Evolutionary conservation across 1,140 invertebrate species (phyloP).

Genomic region (Augochlora pura): DNA sequence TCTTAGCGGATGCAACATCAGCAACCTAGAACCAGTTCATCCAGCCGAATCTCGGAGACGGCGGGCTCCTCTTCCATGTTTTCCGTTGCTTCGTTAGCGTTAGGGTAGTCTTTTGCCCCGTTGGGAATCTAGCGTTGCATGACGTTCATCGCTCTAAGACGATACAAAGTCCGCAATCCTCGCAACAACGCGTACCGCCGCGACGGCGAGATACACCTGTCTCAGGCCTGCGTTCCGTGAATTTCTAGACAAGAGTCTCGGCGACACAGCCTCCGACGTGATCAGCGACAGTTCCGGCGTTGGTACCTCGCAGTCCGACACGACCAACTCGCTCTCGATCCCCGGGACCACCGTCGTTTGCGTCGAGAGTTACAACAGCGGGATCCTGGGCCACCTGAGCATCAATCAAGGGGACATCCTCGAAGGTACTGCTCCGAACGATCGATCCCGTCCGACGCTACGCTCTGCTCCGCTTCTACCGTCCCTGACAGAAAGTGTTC

Average conservation of each 20-base stretch:
- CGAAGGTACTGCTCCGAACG: conserved; percentile 85
- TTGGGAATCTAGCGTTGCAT: conserved; percentile 49
- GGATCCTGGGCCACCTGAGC: conserved; percentile 87
- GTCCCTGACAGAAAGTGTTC: too few species aligned
- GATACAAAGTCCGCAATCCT: background rate
- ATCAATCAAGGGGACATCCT: conserved; percentile 94
- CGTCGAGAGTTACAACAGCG: conserved; percentile 89
- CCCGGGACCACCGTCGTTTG: conserved; percentile 93
- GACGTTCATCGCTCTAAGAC: conserved; percentile 47
- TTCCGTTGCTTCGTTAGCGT: conserved; percentile 3
- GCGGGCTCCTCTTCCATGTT: background rate
- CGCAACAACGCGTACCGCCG: too few species aligned
- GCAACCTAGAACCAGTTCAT: conserved; percentile 7
- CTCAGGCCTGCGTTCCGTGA: conserved; percentile 32
- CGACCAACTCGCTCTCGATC: conserved; percentile 88
- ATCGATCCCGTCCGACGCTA: conserved; percentile 17
- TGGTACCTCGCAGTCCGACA: conserved; percentile 92
- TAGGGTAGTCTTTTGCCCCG: conserved; percentile 10
- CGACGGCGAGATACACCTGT: background rate
- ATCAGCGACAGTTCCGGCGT: conserved; percentile 94
- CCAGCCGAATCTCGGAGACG: background rate
- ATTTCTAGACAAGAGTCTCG: conserved; percentile 90
- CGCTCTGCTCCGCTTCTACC: background rate
- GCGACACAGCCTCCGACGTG: conserved; percentile 91
- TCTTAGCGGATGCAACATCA: conserved; percentile 21